Evolutionary conservation across 2,113 vertebrate species (phyloP), one percentile per base, ranked within the genome.

Genomic region (Heloderma charlesbogerti): DNA sequence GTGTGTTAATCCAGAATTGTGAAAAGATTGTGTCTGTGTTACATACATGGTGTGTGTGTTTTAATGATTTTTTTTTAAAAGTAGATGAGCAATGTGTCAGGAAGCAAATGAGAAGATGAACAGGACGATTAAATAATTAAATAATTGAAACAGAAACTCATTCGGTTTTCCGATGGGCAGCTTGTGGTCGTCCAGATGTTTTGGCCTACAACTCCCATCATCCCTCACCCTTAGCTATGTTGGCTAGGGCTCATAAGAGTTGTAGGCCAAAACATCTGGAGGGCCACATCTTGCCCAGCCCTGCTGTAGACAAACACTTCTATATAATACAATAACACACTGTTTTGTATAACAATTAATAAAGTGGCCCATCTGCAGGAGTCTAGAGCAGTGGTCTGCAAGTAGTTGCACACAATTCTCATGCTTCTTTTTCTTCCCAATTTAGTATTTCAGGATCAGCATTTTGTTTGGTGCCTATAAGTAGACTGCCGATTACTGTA

Each of bases 401-500:
- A 13, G 12, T 40, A 51, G 15, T 37, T 69, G 18, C n/a, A 15
- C 63, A 66, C 8, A 34, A 48, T 72, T 72, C 45, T 4, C 1
- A 8, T 85, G 48, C 10, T 90, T 74, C n/a, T 87, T 94, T 90
- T 34, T 54, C 22, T 86, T 92, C 29, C 77, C 80, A 51, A 87
- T 45, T 87, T 92, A 85, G 34, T 93, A 51, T 91, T 84, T 6
- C 3, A 80, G 92, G 91, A 79, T 27, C 34, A 66, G 60, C 83
- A 90, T 79, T 82, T 94, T 74, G 83, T 74, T 48, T 90, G 45
- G 15, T 43, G n/a, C 82, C 4, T 4, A 48, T 1, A 29, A 67
- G 87, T 69, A 48, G 77, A 57, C 60, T 57, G 57, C 86, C 34
- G 89, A 90, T 95, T 92, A 69, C 92, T 95, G 94, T 75, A 72